A percentile compares a stretch with the other conserved stretches of the same genome.
Conservation (phyloP, 2,113 vertebrate genomes). For the Muntiacus reevesi region DNA sequence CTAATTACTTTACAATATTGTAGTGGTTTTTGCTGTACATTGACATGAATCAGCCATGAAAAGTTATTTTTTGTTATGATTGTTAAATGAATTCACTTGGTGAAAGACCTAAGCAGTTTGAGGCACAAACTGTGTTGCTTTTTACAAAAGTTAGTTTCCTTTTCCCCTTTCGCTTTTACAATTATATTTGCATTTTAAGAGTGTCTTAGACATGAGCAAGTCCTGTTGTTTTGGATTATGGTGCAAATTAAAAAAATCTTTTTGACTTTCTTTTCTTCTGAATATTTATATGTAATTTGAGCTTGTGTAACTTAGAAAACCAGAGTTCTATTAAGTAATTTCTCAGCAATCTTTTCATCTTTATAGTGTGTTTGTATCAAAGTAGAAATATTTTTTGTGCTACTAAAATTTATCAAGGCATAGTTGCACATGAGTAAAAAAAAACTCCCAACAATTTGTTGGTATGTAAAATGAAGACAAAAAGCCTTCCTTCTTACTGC, state of each 20-base stretch:
- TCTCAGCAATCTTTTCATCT: neutral
- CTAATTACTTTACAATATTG: too few species aligned
- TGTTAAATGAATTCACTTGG: neutral
- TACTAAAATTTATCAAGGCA: conserved; percentile 1
- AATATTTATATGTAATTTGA: conserved; percentile 4
- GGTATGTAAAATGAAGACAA: neutral
- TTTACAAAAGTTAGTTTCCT: neutral
- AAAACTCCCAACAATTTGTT: neutral
- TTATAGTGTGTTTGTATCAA: neutral
- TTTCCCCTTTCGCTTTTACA: neutral
- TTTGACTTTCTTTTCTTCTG: neutral
- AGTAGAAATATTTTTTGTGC: neutral
- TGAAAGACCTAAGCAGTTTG: neutral
- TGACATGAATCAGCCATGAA: neutral
- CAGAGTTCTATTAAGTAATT: conserved; percentile 16
- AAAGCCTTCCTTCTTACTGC: neutral
- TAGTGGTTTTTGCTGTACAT: too few species aligned
- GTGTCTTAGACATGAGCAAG: neutral
- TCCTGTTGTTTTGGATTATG: neutral
- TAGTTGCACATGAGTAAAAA: neutral
- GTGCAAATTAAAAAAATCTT: neutral
- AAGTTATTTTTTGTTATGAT: neutral
- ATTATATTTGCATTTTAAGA: neutral
- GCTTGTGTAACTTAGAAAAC: neutral
- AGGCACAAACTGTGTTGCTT: neutral